A percentile compares a stretch with the other conserved stretches of the same genome.
These are phyloP conservation scores for Harlomillsia oculata DNA, from an alignment of 1,140 invertebrate species.

Conservation along the genomic window DNA sequence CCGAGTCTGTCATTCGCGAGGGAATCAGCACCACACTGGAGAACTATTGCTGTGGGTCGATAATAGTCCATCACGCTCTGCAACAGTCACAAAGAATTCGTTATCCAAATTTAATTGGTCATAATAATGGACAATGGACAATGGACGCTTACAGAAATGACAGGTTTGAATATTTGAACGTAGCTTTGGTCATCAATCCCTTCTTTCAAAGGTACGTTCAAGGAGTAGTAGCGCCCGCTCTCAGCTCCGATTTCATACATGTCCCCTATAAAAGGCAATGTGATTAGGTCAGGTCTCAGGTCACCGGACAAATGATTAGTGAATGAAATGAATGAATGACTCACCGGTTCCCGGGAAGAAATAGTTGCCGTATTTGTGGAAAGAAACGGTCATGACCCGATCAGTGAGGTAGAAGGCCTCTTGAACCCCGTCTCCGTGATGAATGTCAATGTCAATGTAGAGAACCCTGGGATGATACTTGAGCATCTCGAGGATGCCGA, in stretches of 20 bases:
- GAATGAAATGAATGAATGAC: neutral
- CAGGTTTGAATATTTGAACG: conserved; percentile 84
- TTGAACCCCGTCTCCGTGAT: conserved; percentile 98
- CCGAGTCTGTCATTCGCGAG: conserved; percentile 86
- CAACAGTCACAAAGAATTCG: no score
- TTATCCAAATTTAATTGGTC: neutral
- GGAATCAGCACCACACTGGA: conserved; percentile 98
- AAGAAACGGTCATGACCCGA: conserved; percentile 95
- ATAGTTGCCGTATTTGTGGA: conserved; percentile 97
- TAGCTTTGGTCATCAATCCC: conserved; percentile 94
- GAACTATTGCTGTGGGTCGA: conserved; percentile 88
- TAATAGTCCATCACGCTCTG: conserved; percentile 91
- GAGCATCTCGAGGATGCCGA: conserved; percentile 90
- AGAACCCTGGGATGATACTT: conserved; percentile 85
- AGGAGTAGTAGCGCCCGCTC: conserved; percentile 85
- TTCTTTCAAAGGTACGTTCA: conserved; percentile 93
- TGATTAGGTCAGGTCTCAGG: no score
- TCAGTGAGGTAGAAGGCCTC: conserved; percentile 99
- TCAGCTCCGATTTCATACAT: conserved; percentile 96
- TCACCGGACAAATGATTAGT: no score
- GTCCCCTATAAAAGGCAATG: conserved; percentile 69
- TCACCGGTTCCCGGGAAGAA: conserved; percentile 91
- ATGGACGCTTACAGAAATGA: conserved; percentile 52
- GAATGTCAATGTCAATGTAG: conserved; percentile 99
- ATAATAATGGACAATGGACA: conserved; percentile 4